These are phyloP conservation scores for Tachuris rubrigastra DNA, from an alignment of 2,113 vertebrate species.

Conservation along the genomic window DNA sequence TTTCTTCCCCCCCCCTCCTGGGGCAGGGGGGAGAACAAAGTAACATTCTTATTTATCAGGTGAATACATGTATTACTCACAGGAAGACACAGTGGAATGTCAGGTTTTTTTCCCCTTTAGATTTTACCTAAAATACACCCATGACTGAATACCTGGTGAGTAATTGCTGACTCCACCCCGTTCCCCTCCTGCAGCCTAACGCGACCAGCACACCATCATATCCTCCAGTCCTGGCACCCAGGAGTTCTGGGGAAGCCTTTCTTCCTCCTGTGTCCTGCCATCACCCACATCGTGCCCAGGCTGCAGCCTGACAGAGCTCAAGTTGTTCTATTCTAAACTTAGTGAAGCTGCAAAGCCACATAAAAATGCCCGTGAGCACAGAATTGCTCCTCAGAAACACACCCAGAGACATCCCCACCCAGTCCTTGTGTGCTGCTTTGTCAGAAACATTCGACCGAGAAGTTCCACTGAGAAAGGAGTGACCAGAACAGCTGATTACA, in stretches of 20 bases:
- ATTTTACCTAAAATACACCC: neutral
- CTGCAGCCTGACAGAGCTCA: neutral
- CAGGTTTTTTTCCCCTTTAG: neutral
- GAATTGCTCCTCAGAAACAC: neutral
- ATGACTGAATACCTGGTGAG: neutral
- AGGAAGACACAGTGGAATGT: neutral
- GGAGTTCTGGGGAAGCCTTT: neutral
- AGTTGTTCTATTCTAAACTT: neutral
- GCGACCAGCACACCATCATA: neutral
- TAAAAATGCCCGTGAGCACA: neutral
- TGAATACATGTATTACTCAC: neutral
- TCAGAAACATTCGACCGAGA: neutral
- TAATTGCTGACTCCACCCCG: neutral
- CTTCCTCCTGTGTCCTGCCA: neutral
- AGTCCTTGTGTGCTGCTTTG: neutral
- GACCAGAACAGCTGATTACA: neutral
- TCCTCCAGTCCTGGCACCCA: neutral
- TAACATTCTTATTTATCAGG: neutral
- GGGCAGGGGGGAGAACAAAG: neutral
- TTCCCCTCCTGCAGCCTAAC: neutral
- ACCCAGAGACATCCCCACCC: neutral
- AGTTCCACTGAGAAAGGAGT: neutral
- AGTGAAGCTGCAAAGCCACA: neutral
- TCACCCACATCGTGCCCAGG: neutral
- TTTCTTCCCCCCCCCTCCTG: neutral